phyloP scores from a whole-genome alignment of 2,113 vertebrate species.

The Andinoacara biseriatus region DNA sequence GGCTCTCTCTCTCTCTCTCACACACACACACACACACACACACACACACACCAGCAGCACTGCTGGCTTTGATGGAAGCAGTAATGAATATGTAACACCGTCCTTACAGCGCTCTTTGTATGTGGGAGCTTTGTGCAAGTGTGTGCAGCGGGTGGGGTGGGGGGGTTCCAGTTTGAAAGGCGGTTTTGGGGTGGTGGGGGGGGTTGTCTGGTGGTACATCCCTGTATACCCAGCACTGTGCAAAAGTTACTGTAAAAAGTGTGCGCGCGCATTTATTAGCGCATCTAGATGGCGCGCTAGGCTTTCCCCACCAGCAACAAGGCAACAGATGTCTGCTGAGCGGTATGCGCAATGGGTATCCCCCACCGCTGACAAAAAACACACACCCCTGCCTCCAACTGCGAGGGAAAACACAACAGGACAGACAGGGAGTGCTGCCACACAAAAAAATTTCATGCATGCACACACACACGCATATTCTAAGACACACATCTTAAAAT shows the following conservation, averaged over 20 bases:
- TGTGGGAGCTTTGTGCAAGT: constrained; percentile 33
- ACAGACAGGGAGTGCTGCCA: background rate
- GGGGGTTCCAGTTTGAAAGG: background rate
- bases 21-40: background rate
- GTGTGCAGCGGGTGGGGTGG: background rate
- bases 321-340: constrained; percentile 96
- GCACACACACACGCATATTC: background rate
- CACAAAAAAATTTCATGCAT: background rate
- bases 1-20: background rate
- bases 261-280: background rate
- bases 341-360: constrained; percentile 66
- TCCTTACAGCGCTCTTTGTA: constrained; percentile 44
- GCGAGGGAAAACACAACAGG: constrained; percentile 26
- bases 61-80: constrained; percentile 68
- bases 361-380: constrained; percentile 1
- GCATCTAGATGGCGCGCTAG: constrained; percentile 71
- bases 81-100: constrained; percentile 93
- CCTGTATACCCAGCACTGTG: constrained; percentile 11
- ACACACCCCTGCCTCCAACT: constrained; percentile 73
- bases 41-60: constrained; percentile 3
- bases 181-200: background rate
- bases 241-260: constrained; percentile 45
- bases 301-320: constrained; percentile 83
- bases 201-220: constrained; percentile 15
- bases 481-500: background rate